Evolutionary conservation across 1,140 invertebrate genomes (phyloP), one percentile per base, ranked within the genome.

Genomic region (Carcinoscorpius rotundicauda): DNA sequence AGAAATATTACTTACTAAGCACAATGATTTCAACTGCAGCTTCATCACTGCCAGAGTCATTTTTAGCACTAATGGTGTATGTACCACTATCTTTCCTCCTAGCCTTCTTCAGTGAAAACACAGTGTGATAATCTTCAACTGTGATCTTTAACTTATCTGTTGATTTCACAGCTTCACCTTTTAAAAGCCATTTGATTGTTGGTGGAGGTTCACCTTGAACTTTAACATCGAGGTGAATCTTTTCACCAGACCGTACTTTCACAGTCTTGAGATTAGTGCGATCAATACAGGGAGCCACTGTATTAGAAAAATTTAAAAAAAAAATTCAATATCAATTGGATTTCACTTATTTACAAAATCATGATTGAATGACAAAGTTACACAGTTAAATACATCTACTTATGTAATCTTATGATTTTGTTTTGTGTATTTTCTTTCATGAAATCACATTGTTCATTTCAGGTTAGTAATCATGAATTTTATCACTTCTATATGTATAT

Each of bases 281-380:
- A 76, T 97, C 93, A 78, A 99, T 99, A 65, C 87, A 85, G 9
- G 97, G 97, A 69, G 93, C 93, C 80, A 83, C 78, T 79, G 91
- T 67, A 60, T 73, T 72, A 77, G 72, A 68, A 68, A 69, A 65
- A 66, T 75, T 69, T n/a, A n/a, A 66, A 68, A 59, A 68, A 62
- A 59, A 5, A 10, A n/a, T 58, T 11, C 5, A 11, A 52, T 29
- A 29, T 29, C 29, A 29, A 29, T 29, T 29, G 29, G 29, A 29
- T 29, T 29, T 29, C 29, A 29, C 29, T 29, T 29, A 29, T 29
- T 29, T 29, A 29, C 29, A 29, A 29, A 29, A 29, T 29, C 29
- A 29, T 29, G 29, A 29, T 29, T 29, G 29, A 29, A 29, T 29
- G 29, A 29, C 29, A 29, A 29, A 29, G 2, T 29, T 29, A 29